A percentile compares a stretch with the other conserved stretches of the same genome.
phyloP scores from a whole-genome alignment of 2,113 vertebrate species.

The Chlorocebus sabaeus region DNA sequence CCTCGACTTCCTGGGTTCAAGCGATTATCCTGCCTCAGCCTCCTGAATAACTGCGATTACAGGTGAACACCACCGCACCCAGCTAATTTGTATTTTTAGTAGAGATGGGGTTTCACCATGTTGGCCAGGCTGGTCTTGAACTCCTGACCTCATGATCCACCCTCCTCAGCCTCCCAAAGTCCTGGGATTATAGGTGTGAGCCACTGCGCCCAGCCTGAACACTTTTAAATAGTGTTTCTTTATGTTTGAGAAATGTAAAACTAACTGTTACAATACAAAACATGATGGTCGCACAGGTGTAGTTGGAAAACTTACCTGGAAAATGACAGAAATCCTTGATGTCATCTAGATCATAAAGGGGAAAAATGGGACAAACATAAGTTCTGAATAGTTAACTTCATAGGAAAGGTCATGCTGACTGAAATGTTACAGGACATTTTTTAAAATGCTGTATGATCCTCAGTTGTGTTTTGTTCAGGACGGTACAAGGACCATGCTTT shows the following conservation, averaged over 20 bases:
- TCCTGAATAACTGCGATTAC: too few species aligned
- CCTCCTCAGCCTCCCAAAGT: too few species aligned
- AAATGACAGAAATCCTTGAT: background rate
- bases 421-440: background rate
- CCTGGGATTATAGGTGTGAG: too few species aligned
- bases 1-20: too few species aligned
- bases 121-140: too few species aligned
- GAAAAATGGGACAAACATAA: background rate
- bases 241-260: conserved; percentile 16
- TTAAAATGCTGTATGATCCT: background rate
- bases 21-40: too few species aligned
- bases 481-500: background rate
- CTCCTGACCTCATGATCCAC: too few species aligned
- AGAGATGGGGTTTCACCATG: too few species aligned
- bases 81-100: too few species aligned
- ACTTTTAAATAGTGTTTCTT: background rate
- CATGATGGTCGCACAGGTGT: background rate
- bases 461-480: background rate
- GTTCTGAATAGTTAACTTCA: background rate
- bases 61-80: too few species aligned
- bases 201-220: background rate
- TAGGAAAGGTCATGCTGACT: background rate
- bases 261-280: background rate
- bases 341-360: background rate
- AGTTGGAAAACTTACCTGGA: background rate